Evolutionary conservation across 2,797 vertebrate species (phyloP).

Genomic region (Sebastes diploproa): DNA sequence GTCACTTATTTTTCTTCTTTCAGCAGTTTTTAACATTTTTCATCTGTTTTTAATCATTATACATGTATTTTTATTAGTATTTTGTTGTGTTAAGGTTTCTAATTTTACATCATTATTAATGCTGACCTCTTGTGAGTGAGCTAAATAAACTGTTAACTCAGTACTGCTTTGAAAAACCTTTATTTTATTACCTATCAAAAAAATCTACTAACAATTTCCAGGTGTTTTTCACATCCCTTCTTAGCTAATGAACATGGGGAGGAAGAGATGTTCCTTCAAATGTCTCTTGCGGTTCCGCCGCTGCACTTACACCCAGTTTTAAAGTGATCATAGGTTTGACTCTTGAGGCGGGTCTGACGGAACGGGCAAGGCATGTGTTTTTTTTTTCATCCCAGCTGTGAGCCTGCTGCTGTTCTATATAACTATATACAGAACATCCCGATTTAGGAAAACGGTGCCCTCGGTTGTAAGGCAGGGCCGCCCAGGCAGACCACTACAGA

Average conservation of each 20-base stretch:
- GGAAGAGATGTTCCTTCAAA: not conserved
- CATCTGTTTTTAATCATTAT: slow-evolving; percentile 34
- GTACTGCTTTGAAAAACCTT: slow-evolving; percentile 10
- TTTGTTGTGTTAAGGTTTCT: slow-evolving; percentile 26
- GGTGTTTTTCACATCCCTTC: not conserved
- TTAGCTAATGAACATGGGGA: not conserved
- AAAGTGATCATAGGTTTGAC: slow-evolving; percentile 31
- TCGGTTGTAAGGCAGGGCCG: slow-evolving; percentile 31
- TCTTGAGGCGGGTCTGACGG: slow-evolving; percentile 37
- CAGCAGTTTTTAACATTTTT: slow-evolving; percentile 3
- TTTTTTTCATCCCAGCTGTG: slow-evolving; percentile 56
- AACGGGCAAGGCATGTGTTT: slow-evolving; percentile 9
- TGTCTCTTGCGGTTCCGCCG: not conserved
- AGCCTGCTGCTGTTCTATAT: slow-evolving; percentile 30
- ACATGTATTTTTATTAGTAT: slow-evolving; percentile 32
- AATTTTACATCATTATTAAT: slow-evolving; percentile 13
- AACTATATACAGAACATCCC: slow-evolving; percentile 50
- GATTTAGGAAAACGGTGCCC: slow-evolving; percentile 42
- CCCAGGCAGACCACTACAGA: slow-evolving; percentile 50
- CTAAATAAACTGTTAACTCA: slow-evolving; percentile 63
- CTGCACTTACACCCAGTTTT: slow-evolving; percentile 42
- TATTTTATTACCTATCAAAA: not conserved
- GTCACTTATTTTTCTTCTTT: slow-evolving; percentile 35
- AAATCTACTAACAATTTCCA: not conserved
- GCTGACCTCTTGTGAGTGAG: slow-evolving; percentile 32